A percentile compares a stretch with the other conserved stretches of the same genome.
These are phyloP conservation scores for Cliona cf. orientalis DNA, from an alignment of 37 sponge, comb jelly and placozoan species.

Conservation along the genomic window DNA sequence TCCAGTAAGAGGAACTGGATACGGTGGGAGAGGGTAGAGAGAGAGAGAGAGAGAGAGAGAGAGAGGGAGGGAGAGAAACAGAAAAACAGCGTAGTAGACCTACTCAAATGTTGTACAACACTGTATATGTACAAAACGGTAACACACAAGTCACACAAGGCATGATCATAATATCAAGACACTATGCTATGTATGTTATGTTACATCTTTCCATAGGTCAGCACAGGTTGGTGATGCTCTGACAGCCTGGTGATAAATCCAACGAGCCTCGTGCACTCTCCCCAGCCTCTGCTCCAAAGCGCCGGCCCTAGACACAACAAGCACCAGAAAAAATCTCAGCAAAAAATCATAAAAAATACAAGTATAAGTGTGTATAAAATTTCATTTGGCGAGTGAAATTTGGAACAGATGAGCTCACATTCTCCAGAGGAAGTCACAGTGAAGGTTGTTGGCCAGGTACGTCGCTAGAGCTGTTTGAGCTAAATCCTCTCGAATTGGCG, in stretches of 20 bases:
- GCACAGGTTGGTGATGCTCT: constrained; percentile 26
- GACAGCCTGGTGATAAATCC: constrained; percentile 57
- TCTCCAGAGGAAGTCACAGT: constrained; percentile 24
- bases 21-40: constrained; percentile 1
- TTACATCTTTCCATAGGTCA: constrained; percentile 67
- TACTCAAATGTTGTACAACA: too few relatives aligned
- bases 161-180: background rate
- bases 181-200: background rate
- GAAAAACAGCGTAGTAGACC: background rate
- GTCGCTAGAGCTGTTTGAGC: constrained; percentile 22
- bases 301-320: constrained; percentile 15
- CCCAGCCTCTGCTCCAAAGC: constrained; percentile 10
- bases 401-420: constrained; percentile 11
- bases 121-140: too few relatives aligned
- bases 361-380: background rate
- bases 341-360: background rate
- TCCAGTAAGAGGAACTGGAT: constrained; percentile 26
- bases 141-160: too few relatives aligned
- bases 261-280: constrained; percentile 43
- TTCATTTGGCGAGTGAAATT: too few relatives aligned
- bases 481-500: background rate
- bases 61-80: background rate
- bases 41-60: constrained; percentile 25
- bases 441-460: constrained; percentile 24
- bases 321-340: background rate